Base-by-base conservation (phyloP, 2,113 vertebrate species). In the Vimba vimba region DNA sequence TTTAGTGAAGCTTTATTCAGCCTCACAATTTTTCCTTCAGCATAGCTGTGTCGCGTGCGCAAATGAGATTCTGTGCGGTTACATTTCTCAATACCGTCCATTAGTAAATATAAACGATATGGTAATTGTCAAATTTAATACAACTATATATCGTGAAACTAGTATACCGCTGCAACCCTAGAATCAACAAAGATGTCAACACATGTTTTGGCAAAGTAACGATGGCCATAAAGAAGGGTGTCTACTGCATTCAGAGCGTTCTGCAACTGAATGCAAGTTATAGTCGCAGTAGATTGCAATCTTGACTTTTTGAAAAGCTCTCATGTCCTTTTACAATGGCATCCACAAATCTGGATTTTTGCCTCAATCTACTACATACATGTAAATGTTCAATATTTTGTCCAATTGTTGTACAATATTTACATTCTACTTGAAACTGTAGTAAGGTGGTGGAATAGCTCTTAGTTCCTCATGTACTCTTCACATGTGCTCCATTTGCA, bases 221-320 rank as follows among this genome's bases (percentile, higher is more conserved):
- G 19, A 23, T 43, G 68, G 68, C 36, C 19, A n/a, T 43, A 6
- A 19, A 39, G 45, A 82, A 13, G n/a, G 7, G 36, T 27, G 21
- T 71, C 66, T 82, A 76, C 82, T 87, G 83, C 86, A 21, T 68
- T 19, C 77, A 55, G 21, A 69, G 23, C 23, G 1, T 9, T 79
- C 4, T 62, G 82, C 9, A 33, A 79, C 45, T 30, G 17, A 33
- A 77, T 60, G 15, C 30, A 43, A 66, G 68, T 23, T 68, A 39
- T n/a, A 36, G 36, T 69, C 2, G 68, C 9, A 8, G 75, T 73
- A 39, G 23, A 79, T 60, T 25, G 77, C 57, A 43, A 8, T 23
- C 77, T 79, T 55, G 15, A 19, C 27, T 77, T 77, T 19, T 21
- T 17, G 1, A 77, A 55, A 59, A 30, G 15, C 25, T 1, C 55